These are phyloP conservation scores for Epizoanthus scotinus DNA, from an alignment of 92 coral and sea anemone species.

Conservation along the genomic window DNA sequence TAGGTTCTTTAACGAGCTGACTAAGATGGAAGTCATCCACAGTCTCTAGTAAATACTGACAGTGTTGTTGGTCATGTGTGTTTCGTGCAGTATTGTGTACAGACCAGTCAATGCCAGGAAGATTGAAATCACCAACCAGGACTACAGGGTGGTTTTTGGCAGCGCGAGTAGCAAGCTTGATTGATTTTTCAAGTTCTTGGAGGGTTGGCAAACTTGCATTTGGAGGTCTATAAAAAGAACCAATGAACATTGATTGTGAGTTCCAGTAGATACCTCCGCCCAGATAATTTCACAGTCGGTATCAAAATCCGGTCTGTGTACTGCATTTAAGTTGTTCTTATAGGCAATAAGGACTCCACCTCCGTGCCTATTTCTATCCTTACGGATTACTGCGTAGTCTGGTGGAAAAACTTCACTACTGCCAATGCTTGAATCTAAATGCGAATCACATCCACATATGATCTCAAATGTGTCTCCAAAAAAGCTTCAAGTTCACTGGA, in stretches of 20 bases:
- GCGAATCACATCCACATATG: conserved; percentile 27
- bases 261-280: neutral
- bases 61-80: too few relatives aligned
- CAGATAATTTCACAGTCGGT: neutral
- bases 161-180: neutral
- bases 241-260: conserved; percentile 8
- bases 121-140: conserved; percentile 15
- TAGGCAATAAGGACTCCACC: conserved; percentile 16
- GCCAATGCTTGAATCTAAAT: neutral
- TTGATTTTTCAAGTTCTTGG: neutral
- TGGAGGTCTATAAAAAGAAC: conserved; percentile 6
- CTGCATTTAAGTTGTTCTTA: neutral
- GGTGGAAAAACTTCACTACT: conserved; percentile 12
- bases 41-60: too few relatives aligned
- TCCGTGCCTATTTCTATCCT: conserved; percentile 17
- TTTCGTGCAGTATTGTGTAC: too few relatives aligned
- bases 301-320: neutral
- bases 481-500: conserved; percentile 4
- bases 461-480: neutral
- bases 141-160: neutral
- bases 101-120: conserved; percentile 33
- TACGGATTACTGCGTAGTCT: conserved; percentile 8
- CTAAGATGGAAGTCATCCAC: too few relatives aligned
- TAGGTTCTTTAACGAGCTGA: too few relatives aligned
- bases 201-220: neutral